Percentiles rank a stretch among this genome's conserved stretches.
phyloP scores from a whole-genome alignment of 2,797 vertebrate species.

The Eremophila alpestris region DNA sequence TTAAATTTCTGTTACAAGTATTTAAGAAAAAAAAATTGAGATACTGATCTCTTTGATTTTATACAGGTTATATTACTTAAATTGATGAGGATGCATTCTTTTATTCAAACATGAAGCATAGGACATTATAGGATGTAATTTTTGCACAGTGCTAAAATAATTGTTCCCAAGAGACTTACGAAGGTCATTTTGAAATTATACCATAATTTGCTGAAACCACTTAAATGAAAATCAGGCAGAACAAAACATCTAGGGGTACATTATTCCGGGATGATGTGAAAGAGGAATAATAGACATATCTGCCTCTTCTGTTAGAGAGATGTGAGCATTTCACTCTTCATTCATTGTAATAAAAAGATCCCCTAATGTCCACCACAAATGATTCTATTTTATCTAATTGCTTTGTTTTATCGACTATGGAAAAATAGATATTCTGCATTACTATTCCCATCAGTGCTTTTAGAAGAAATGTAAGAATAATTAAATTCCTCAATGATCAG shows the following conservation, averaged over 20 bases:
- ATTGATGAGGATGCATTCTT: background rate
- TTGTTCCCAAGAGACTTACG: background rate
- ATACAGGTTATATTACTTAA: background rate
- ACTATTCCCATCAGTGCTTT: background rate
- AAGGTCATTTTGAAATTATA: conserved; percentile 9
- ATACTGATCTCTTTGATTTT: background rate
- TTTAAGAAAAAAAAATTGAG: background rate
- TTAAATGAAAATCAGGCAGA: conserved; percentile 6
- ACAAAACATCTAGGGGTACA: background rate
- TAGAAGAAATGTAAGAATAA: background rate
- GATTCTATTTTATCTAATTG: background rate
- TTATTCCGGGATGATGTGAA: background rate
- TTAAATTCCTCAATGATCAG: background rate
- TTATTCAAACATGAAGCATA: background rate
- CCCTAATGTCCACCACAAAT: background rate
- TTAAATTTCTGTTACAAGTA: background rate
- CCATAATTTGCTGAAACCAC: background rate
- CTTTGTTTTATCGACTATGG: background rate
- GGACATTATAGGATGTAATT: background rate
- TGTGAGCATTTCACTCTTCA: background rate
- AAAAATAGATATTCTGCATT: background rate
- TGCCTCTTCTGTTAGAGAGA: background rate
- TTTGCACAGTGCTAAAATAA: background rate
- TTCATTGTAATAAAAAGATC: background rate
- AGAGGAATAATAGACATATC: background rate